Conservation (phyloP, 2,113 vertebrate species). For the Apus apus region DNA sequence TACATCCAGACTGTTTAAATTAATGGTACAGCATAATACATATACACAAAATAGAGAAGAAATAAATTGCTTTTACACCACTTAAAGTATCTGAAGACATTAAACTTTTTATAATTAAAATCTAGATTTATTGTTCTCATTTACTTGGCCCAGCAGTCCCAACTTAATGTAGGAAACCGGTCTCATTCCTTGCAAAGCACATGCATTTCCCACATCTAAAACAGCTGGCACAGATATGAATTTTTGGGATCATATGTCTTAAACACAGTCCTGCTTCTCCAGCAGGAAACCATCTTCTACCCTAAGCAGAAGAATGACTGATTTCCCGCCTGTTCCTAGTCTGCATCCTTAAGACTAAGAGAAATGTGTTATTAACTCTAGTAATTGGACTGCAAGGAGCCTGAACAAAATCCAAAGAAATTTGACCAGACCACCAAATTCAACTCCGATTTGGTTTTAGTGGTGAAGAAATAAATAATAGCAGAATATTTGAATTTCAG, state of each 20-base stretch:
- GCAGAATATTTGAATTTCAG: neutral
- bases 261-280: slow-evolving; percentile 23
- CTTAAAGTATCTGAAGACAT: slow-evolving; percentile 21
- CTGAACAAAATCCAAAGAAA: neutral
- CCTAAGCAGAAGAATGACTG: neutral
- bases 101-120: slow-evolving; percentile 21
- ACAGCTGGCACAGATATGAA: slow-evolving; percentile 42
- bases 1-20: slow-evolving; percentile 64
- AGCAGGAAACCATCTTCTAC: slow-evolving; percentile 61
- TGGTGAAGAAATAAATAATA: neutral
- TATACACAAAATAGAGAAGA: neutral
- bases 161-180: slow-evolving; percentile 2
- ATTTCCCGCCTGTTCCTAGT: neutral
- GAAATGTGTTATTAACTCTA: neutral
- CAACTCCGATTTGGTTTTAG: neutral
- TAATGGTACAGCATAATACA: slow-evolving; percentile 29
- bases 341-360: neutral
- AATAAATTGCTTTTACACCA: slow-evolving; percentile 35
- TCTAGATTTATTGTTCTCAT: slow-evolving; percentile 27
- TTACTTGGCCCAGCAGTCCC: slow-evolving; percentile 14
- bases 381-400: neutral
- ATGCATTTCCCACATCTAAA: slow-evolving; percentile 59
- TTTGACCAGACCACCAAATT: neutral
- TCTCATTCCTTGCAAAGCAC: slow-evolving; percentile 49
- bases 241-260: slow-evolving; percentile 44